A percentile compares a stretch with the other conserved stretches of the same genome.
phyloP scores from a whole-genome alignment of 2,797 vertebrate species.

The Simalia tracyae region DNA sequence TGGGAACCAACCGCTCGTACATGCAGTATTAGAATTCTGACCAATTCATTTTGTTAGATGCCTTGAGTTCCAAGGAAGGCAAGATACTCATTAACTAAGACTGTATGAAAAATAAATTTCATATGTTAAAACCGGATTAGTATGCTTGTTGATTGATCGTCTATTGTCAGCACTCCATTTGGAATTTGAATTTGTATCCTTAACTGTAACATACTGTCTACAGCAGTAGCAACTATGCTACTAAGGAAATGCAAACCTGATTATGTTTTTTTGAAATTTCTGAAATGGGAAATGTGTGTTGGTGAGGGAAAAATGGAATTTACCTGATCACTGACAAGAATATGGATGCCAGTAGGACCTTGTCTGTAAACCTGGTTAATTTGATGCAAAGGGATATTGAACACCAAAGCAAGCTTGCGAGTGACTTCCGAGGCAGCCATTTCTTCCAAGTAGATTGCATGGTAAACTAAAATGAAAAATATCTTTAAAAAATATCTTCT shows the following conservation, averaged over 20 bases:
- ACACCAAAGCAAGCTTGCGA: slow-evolving; percentile 88
- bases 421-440: slow-evolving; percentile 89
- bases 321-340: slow-evolving; percentile 93
- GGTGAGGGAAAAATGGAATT: neutral
- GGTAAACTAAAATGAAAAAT: slow-evolving; percentile 81
- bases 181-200: neutral
- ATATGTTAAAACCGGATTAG: neutral
- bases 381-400: slow-evolving; percentile 86
- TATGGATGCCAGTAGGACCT: slow-evolving; percentile 92
- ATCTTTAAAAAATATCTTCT: neutral
- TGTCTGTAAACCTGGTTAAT: slow-evolving; percentile 94
- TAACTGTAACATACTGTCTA: neutral
- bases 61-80: neutral
- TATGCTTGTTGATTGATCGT: neutral
- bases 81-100: neutral
- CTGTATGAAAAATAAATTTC: neutral
- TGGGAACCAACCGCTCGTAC: neutral
- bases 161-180: neutral
- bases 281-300: neutral
- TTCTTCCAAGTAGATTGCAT: slow-evolving; percentile 93
- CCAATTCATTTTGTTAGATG: neutral
- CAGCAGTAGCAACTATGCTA: neutral
- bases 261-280: neutral
- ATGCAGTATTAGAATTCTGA: neutral
- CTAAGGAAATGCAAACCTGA: neutral